These are phyloP conservation scores for Pollenia griseotomentosa DNA, from an alignment of 2,888 invertebrate species.

Conservation along the genomic window DNA sequence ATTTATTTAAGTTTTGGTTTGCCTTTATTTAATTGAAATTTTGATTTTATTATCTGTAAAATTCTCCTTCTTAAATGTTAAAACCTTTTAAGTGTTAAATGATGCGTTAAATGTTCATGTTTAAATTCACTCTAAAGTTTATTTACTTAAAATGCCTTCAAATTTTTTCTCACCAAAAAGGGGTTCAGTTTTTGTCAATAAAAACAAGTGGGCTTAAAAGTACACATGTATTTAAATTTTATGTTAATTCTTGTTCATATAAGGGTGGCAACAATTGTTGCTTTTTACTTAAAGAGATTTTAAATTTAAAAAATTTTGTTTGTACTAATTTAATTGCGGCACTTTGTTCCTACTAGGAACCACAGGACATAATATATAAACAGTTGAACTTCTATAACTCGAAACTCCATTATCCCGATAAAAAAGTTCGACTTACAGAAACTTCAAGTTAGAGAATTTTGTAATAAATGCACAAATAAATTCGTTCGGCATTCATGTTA, in stretches of 20 bases:
- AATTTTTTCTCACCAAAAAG: slow-evolving; percentile 1
- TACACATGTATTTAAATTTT: slow-evolving; percentile 26
- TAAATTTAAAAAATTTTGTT: slow-evolving; percentile 1
- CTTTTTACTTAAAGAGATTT: slow-evolving; percentile 22
- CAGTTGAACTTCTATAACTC: no score
- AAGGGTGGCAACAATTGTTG: slow-evolving; percentile 39
- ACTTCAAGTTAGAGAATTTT: no score
- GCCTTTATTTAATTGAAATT: slow-evolving; percentile 8
- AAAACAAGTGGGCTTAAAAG: slow-evolving; percentile 23
- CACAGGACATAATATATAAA: no score
- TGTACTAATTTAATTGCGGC: no score
- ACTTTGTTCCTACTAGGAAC: no score
- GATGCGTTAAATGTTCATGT: slow-evolving; percentile 28
- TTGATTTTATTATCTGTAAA: slow-evolving; percentile 46
- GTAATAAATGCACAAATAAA: no score
- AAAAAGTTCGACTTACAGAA: no score
- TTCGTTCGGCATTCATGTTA: no score
- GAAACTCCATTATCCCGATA: no score
- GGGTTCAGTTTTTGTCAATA: slow-evolving; percentile 10
- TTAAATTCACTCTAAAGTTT: slow-evolving; percentile 2
- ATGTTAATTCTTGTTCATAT: slow-evolving; percentile 18
- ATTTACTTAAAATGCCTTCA: slow-evolving; percentile 8
- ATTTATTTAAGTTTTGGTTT: not conserved
- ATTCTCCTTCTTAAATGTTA: not conserved
- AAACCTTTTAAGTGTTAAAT: slow-evolving; percentile 43